Conservation (phyloP, 2,888 invertebrate genomes). For the Drosophila differens region DNA sequence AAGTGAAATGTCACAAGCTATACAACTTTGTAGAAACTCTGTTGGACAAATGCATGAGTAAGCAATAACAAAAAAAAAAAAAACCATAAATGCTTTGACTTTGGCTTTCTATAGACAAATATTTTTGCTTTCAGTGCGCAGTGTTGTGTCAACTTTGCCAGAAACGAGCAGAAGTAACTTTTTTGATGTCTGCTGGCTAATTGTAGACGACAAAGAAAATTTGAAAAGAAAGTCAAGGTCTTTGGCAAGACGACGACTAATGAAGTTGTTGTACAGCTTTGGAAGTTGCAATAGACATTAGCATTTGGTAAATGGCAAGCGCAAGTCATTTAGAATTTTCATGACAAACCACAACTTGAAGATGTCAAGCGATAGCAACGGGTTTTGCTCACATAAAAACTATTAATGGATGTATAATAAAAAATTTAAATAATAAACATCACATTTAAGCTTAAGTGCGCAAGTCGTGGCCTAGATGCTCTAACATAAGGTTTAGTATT, state of each 20-base stretch:
- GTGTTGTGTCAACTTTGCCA: slow-evolving; percentile 60
- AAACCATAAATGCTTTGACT: slow-evolving; percentile 53
- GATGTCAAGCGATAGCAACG: slow-evolving; percentile 47
- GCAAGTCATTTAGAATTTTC: slow-evolving; percentile 75
- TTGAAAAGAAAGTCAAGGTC: slow-evolving; percentile 79
- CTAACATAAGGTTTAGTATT: slow-evolving; percentile 1
- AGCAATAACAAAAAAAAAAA: slow-evolving; percentile 57
- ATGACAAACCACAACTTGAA: slow-evolving; percentile 58
- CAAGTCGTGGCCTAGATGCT: slow-evolving; percentile 25
- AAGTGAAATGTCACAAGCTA: slow-evolving; percentile 54
- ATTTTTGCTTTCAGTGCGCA: slow-evolving; percentile 64
- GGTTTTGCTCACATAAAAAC: slow-evolving; percentile 54
- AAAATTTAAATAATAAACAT: slow-evolving; percentile 27
- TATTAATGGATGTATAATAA: slow-evolving; percentile 66
- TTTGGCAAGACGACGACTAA: slow-evolving; percentile 44
- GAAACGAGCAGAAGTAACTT: slow-evolving; percentile 15
- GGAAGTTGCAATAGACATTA: slow-evolving; percentile 37
- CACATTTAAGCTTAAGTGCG: slow-evolving; percentile 20
- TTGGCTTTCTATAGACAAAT: slow-evolving; percentile 70
- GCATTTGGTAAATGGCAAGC: slow-evolving; percentile 59
- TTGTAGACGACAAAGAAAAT: slow-evolving; percentile 57
- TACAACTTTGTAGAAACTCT: slow-evolving; percentile 49
- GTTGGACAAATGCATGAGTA: slow-evolving; percentile 56
- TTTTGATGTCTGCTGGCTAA: slow-evolving; percentile 57
- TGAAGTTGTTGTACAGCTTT: slow-evolving; percentile 44